Evolutionary conservation across 2,113 vertebrate species (phyloP).

Genomic region (Hymenochirus boettgeri): DNA sequence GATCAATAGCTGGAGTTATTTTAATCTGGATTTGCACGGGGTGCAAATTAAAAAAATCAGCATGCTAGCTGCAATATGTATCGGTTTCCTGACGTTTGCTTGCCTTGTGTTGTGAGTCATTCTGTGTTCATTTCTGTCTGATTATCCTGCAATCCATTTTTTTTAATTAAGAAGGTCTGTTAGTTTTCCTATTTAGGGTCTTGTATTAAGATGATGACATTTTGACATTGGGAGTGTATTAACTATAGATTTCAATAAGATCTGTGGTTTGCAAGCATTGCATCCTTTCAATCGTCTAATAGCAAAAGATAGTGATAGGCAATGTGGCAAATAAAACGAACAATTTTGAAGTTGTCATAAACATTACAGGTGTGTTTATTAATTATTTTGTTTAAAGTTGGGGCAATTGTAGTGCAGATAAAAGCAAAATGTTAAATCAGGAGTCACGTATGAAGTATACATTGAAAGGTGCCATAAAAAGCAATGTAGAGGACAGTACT

Average conservation of each 20-base stretch:
- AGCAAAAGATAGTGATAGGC: neutral
- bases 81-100: slow-evolving; percentile 64
- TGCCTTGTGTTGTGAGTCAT: slow-evolving; percentile 50
- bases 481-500: too few species aligned
- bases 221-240: slow-evolving; percentile 87
- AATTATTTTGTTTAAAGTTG: slow-evolving; percentile 9
- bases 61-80: slow-evolving; percentile 72
- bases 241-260: slow-evolving; percentile 90
- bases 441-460: too few species aligned
- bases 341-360: neutral
- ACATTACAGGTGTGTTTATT: neutral
- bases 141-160: slow-evolving; percentile 74
- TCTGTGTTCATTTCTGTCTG: slow-evolving; percentile 61
- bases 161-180: slow-evolving; percentile 76
- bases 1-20: slow-evolving; percentile 93
- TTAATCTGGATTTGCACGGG: slow-evolving; percentile 85
- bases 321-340: slow-evolving; percentile 5
- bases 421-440: too few species aligned
- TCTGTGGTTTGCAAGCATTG: slow-evolving; percentile 53
- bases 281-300: slow-evolving; percentile 38
- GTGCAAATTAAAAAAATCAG: slow-evolving; percentile 85
- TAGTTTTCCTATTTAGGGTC: slow-evolving; percentile 79
- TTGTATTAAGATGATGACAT: slow-evolving; percentile 77
- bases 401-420: neutral
- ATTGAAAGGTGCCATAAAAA: too few species aligned